A percentile compares a stretch with the other conserved stretches of the same genome.
Conservation (phyloP, 2,888 invertebrate genomes). For the Sylvicola cinctus region DNA sequence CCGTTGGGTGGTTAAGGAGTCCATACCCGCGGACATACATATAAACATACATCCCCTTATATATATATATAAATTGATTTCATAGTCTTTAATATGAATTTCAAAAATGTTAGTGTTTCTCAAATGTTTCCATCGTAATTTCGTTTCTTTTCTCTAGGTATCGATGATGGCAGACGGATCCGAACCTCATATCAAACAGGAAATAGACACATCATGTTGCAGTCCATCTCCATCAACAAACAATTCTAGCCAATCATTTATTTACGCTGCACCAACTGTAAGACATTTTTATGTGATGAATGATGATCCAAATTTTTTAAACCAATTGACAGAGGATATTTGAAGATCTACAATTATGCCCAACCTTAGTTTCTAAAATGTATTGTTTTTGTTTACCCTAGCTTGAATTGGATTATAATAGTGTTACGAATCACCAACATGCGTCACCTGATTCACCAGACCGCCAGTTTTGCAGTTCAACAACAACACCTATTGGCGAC, state of each 20-base stretch:
- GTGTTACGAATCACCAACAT: constrained; percentile 27
- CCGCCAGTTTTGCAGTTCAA: constrained; percentile 77
- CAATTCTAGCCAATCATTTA: constrained; percentile 8
- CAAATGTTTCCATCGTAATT: too few species aligned
- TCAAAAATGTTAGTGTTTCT: too few species aligned
- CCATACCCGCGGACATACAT: too few species aligned
- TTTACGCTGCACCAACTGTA: constrained; percentile 6
- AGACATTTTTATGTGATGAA: too few species aligned
- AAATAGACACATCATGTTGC: constrained; percentile 11
- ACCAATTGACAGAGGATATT: too few species aligned
- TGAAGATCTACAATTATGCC: too few species aligned
- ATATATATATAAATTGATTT: too few species aligned
- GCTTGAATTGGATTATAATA: constrained; percentile 7
- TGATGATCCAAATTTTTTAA: too few species aligned
- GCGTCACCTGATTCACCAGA: constrained; percentile 47
- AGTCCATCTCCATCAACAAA: constrained; percentile 11
- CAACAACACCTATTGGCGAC: constrained; percentile 46
- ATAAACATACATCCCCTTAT: too few species aligned
- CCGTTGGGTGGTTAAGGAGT: too few species aligned
- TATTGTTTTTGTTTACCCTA: constrained; percentile 5
- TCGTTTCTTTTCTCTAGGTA: too few species aligned
- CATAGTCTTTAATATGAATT: too few species aligned
- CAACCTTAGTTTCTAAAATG: not conserved
- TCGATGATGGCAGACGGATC: constrained; percentile 10
- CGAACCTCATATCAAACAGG: constrained; percentile 9